These are phyloP conservation scores for Rhizoglyphus robini DNA, from an alignment of 1,140 invertebrate genomes.

Conservation along the genomic window DNA sequence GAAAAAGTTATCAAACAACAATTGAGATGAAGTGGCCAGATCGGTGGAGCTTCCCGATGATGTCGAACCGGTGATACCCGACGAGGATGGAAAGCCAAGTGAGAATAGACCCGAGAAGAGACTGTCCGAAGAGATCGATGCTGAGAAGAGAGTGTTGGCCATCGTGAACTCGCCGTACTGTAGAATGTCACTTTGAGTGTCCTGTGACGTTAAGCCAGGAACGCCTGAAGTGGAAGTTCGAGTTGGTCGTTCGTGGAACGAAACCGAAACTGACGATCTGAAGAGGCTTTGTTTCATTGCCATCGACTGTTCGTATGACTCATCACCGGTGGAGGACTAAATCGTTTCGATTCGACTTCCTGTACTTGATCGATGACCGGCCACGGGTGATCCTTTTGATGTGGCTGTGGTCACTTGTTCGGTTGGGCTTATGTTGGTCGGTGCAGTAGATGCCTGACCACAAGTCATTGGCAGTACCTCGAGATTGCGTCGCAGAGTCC, in stretches of 20 bases:
- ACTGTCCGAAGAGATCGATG: background rate
- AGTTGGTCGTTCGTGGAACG: background rate
- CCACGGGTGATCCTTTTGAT: background rate
- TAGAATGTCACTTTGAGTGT: background rate
- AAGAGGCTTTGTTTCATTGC: background rate
- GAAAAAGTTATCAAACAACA: slow-evolving; percentile 30
- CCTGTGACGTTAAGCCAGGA: background rate
- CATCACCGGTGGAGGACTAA: background rate
- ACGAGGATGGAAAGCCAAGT: background rate
- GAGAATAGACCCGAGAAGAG: background rate
- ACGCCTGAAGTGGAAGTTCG: background rate
- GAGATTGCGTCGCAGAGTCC: slow-evolving; percentile 63
- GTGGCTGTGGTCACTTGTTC: too few relatives aligned
- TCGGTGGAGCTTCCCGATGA: background rate
- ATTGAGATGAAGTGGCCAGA: slow-evolving; percentile 31
- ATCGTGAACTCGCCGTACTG: too few relatives aligned
- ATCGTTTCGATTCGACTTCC: background rate
- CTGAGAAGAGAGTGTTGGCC: too few relatives aligned
- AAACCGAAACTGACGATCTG: slow-evolving; percentile 2
- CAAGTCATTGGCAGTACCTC: slow-evolving; percentile 62
- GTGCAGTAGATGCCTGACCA: slow-evolving; percentile 21
- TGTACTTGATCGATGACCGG: background rate
- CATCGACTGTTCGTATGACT: background rate
- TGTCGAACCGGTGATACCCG: background rate
- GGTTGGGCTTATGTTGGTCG: background rate